These are phyloP conservation scores for Oncopodura yosiiana DNA, from an alignment of 1,140 invertebrate genomes.

Conservation along the genomic window DNA sequence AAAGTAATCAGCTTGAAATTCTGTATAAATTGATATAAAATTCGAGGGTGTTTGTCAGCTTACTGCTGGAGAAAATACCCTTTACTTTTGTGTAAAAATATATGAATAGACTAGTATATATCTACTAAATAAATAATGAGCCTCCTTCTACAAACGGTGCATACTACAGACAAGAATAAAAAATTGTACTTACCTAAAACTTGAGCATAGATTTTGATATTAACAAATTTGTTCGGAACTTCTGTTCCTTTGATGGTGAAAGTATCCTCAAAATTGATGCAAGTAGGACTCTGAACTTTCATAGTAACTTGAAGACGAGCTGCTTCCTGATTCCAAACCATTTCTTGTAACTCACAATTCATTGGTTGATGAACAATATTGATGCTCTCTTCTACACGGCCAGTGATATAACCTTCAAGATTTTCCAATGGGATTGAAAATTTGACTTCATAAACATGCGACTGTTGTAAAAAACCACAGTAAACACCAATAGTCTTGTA, in stretches of 20 bases:
- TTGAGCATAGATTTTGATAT: constrained; percentile 9
- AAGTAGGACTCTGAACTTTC: constrained; percentile 1
- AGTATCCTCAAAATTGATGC: constrained; percentile 10
- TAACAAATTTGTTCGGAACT: background rate
- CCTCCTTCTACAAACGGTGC: background rate
- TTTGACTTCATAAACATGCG: constrained; percentile 18
- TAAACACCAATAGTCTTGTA: constrained; percentile 13
- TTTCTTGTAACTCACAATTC: background rate
- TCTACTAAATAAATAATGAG: background rate
- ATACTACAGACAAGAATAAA: background rate
- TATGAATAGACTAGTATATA: no score
- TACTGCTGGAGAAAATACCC: no score
- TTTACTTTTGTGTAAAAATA: no score
- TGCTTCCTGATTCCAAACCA: no score
- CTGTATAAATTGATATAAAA: no score
- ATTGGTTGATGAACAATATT: background rate
- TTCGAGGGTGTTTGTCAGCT: no score
- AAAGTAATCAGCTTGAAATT: no score
- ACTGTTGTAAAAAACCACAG: constrained; percentile 17
- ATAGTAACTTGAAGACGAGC: background rate
- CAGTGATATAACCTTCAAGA: background rate
- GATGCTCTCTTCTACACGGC: constrained; percentile 1
- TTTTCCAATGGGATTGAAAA: constrained; percentile 15
- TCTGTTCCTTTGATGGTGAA: constrained; percentile 1
- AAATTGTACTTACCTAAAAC: constrained; percentile 6